These are phyloP conservation scores for Sturnira hondurensis DNA, from an alignment of 2,113 vertebrate species.

Conservation along the genomic window DNA sequence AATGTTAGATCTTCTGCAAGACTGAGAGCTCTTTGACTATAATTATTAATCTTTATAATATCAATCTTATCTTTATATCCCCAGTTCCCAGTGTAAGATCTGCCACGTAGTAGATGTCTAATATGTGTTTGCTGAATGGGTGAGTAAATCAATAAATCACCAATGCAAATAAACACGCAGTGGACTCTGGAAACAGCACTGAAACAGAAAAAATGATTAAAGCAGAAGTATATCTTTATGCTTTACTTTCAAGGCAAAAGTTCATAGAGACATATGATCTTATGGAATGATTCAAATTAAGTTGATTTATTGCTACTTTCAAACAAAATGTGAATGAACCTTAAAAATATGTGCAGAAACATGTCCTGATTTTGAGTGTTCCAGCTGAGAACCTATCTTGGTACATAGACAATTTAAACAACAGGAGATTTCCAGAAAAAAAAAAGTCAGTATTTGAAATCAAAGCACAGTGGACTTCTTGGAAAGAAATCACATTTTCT, in stretches of 20 bases:
- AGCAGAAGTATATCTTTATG: constrained; percentile 1
- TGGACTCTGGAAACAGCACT: constrained; percentile 23
- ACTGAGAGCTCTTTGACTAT: not conserved
- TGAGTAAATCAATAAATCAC: constrained; percentile 20
- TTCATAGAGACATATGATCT: constrained; percentile 17
- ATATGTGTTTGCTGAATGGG: not conserved
- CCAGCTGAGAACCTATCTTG: constrained; percentile 72
- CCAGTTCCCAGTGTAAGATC: not conserved
- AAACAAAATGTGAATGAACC: constrained; percentile 59
- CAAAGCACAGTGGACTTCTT: constrained; percentile 75
- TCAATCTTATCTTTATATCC: constrained; percentile 12
- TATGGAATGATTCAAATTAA: constrained; percentile 56
- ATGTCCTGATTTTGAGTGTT: constrained; percentile 70
- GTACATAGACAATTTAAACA: constrained; percentile 80
- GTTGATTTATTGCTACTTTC: constrained; percentile 67
- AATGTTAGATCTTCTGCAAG: not conserved
- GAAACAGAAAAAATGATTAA: constrained; percentile 34
- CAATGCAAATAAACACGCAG: not conserved
- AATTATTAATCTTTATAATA: not conserved
- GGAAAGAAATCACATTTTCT: constrained; percentile 78
- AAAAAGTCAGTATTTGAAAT: constrained; percentile 83
- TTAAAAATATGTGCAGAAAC: constrained; percentile 65
- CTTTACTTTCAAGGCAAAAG: constrained; percentile 29
- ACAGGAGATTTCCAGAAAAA: constrained; percentile 79
- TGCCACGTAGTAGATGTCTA: not conserved